phyloP scores from a whole-genome alignment of 2,888 invertebrate genomes.

The Hypomecis atomaria region DNA sequence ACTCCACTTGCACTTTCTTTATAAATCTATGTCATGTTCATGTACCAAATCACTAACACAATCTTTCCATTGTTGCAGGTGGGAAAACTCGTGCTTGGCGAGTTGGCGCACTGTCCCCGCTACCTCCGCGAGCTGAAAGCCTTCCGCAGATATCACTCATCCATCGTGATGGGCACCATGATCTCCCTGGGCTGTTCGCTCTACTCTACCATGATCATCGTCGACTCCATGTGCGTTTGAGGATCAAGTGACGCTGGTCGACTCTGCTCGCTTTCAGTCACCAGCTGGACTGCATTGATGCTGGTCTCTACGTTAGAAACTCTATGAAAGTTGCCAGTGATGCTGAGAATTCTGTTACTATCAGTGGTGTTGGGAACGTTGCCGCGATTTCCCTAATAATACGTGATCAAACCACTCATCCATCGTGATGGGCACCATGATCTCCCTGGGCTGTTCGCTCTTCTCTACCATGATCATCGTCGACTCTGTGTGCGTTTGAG shows the following conservation, averaged over 20 bases:
- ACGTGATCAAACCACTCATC: slow-evolving; percentile 91
- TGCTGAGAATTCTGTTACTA: too few relatives aligned
- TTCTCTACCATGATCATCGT: slow-evolving; percentile 79
- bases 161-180: slow-evolving; percentile 92
- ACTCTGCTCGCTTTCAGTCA: not conserved
- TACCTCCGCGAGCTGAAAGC: slow-evolving; percentile 90
- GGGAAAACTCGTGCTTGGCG: slow-evolving; percentile 89
- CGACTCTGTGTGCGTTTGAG: slow-evolving; percentile 72
- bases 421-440: slow-evolving; percentile 92
- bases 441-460: slow-evolving; percentile 75
- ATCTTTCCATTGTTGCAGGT: slow-evolving; percentile 71
- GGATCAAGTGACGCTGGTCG: slow-evolving; percentile 18
- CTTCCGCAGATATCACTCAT: slow-evolving; percentile 91
- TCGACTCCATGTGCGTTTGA: slow-evolving; percentile 74
- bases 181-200: slow-evolving; percentile 76
- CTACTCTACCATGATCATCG: slow-evolving; percentile 78
- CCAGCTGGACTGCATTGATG: not conserved
- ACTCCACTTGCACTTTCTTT: too few relatives aligned
- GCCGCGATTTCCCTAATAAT: slow-evolving; percentile 39
- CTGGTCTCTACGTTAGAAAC: slow-evolving; percentile 4
- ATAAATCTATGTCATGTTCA: too few relatives aligned
- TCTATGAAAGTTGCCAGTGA: not conserved
- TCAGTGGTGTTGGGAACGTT: too few relatives aligned
- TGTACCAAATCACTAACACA: not conserved
- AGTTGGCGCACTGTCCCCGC: slow-evolving; percentile 90